phyloP scores from a whole-genome alignment of 2,797 vertebrate genomes.

The Melanotaenia boesemani region DNA sequence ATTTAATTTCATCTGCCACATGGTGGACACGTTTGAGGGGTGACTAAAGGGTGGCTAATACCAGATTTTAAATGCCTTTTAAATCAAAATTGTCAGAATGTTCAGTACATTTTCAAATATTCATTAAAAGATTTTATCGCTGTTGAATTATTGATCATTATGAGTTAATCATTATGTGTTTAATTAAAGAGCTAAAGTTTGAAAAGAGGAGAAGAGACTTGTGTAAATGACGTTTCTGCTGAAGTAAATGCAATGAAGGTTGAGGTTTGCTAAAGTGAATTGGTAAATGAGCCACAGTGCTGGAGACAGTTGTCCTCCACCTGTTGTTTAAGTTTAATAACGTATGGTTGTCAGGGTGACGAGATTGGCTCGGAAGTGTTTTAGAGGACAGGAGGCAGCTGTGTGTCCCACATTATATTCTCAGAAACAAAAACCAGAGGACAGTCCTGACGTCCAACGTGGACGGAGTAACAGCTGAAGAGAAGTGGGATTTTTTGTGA shows the following conservation, averaged over 20 bases:
- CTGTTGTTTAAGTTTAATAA: conserved; percentile 75
- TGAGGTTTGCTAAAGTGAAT: too few species aligned
- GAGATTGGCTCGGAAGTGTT: conserved; percentile 54
- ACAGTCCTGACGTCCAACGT: not conserved
- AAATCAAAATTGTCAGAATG: too few species aligned
- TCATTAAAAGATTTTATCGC: too few species aligned
- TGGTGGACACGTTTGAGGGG: too few species aligned
- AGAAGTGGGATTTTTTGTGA: not conserved
- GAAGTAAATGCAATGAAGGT: not conserved
- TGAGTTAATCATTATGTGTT: too few species aligned
- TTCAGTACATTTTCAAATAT: too few species aligned
- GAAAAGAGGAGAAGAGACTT: not conserved
- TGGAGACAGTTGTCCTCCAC: conserved; percentile 49
- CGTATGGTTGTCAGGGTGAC: conserved; percentile 72
- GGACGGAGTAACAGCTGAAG: not conserved
- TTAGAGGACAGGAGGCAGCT: conserved; percentile 61
- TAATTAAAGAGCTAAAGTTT: too few species aligned
- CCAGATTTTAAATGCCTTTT: too few species aligned
- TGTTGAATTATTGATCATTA: too few species aligned
- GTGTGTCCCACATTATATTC: conserved; percentile 8
- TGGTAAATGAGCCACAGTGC: conserved; percentile 28
- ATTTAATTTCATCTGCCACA: too few species aligned
- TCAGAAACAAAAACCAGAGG: not conserved
- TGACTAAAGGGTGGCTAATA: too few species aligned
- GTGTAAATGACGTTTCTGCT: not conserved